These are phyloP conservation scores for Muscidifurax raptorellus DNA, from an alignment of 1,140 invertebrate genomes.

Conservation along the genomic window DNA sequence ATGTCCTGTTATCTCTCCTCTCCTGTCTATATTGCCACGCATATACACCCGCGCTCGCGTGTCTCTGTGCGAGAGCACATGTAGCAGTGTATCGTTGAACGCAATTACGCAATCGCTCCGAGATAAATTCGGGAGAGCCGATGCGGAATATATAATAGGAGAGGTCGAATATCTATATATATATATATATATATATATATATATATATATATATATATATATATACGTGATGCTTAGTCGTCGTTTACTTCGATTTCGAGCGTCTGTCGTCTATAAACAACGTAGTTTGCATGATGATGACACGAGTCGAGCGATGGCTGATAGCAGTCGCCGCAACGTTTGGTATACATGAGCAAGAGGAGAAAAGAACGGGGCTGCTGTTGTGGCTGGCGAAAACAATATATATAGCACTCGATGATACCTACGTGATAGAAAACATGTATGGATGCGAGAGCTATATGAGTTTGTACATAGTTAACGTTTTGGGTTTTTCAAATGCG, in stretches of 20 bases:
- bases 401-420: neutral
- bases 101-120: conserved; percentile 1
- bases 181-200: neutral
- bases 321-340: neutral
- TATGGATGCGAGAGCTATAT: too few species aligned
- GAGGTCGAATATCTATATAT: neutral
- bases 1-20: neutral
- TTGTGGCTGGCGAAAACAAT: neutral
- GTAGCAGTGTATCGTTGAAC: neutral
- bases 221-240: neutral
- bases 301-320: neutral
- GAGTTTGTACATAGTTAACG: too few species aligned
- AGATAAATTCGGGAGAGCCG: neutral
- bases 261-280: neutral
- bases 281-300: neutral
- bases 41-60: neutral
- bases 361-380: neutral
- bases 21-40: neutral
- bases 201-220: neutral
- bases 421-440: neutral
- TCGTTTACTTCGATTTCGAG: neutral
- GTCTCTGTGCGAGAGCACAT: too few species aligned
- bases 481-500: too few species aligned
- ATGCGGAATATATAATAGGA: neutral
- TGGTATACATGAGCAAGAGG: neutral